Evolutionary conservation across 2,797 vertebrate genomes (phyloP).

Genomic region (Champsocephalus gunnari): DNA sequence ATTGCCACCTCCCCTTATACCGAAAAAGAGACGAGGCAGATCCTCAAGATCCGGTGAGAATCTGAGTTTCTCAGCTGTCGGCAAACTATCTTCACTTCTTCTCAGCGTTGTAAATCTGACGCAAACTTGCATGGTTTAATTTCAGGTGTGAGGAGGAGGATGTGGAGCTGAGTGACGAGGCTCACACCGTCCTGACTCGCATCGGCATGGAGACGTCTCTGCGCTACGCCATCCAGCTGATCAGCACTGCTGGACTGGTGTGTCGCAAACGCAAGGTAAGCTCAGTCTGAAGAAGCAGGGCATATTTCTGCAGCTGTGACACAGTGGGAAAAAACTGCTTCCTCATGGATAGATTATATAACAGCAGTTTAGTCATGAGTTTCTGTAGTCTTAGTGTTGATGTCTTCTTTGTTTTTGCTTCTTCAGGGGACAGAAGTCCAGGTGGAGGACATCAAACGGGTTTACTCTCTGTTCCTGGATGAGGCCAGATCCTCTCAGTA

Average conservation of each 20-base stretch:
- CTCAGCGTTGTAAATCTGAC: rapidly evolving
- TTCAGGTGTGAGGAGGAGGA: slow-evolving; percentile 96
- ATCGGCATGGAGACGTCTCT: slow-evolving; percentile 95
- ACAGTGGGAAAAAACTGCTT: neutral
- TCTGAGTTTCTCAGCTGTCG: rapidly evolving
- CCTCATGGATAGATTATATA: neutral
- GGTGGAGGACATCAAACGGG: slow-evolving; percentile 94
- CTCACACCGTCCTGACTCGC: slow-evolving; percentile 93
- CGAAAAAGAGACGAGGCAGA: slow-evolving; percentile 95
- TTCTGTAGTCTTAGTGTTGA: neutral
- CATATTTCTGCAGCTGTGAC: neutral
- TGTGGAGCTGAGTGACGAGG: slow-evolving; percentile 94
- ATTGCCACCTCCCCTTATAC: slow-evolving; percentile 93
- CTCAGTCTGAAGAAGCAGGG: neutral
- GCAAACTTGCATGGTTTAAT: neutral
- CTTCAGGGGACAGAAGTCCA: slow-evolving; percentile 93
- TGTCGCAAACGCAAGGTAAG: slow-evolving; percentile 93
- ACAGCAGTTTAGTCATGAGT: neutral
- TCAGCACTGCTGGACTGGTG: slow-evolving; percentile 93
- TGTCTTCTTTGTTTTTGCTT: slow-evolving; percentile 12
- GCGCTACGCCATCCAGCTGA: slow-evolving; percentile 96
- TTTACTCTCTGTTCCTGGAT: slow-evolving; percentile 95
- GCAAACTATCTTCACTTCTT: neutral
- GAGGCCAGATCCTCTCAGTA: slow-evolving; percentile 94
- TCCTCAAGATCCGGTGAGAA: slow-evolving; percentile 92